These are phyloP conservation scores for Pyrrhia umbra DNA, from an alignment of 2,888 invertebrate species.

Conservation along the genomic window DNA sequence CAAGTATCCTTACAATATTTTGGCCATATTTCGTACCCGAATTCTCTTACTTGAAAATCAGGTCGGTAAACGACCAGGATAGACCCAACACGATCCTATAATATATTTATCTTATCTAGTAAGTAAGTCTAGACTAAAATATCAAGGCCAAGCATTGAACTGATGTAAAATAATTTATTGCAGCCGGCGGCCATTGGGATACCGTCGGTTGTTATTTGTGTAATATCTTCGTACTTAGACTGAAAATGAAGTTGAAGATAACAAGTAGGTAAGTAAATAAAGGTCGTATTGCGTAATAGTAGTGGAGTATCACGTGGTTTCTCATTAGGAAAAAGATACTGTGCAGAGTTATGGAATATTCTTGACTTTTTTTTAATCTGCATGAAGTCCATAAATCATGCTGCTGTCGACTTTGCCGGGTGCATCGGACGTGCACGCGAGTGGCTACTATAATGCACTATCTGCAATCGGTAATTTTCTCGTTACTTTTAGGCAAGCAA, in stretches of 20 bases:
- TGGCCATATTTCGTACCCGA: too few species aligned
- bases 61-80: neutral
- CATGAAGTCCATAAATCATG: too few species aligned
- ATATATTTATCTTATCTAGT: slow-evolving; percentile 16
- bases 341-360: too few species aligned
- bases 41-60: neutral
- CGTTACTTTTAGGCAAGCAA: too few species aligned
- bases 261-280: slow-evolving; percentile 16
- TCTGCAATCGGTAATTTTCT: too few species aligned
- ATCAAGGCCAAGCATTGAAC: slow-evolving; percentile 34
- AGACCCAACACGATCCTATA: slow-evolving; percentile 6
- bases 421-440: too few species aligned
- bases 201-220: slow-evolving; percentile 26
- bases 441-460: neutral
- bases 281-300: neutral
- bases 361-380: neutral
- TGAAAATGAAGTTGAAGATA: slow-evolving; percentile 21
- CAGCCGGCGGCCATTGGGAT: slow-evolving; percentile 25
- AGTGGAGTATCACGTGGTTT: neutral
- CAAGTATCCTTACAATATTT: too few species aligned
- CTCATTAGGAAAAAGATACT: neutral
- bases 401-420: too few species aligned
- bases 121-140: neutral
- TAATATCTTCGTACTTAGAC: slow-evolving; percentile 22
- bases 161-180: slow-evolving; percentile 28